phyloP scores from a whole-genome alignment of 2,797 vertebrate genomes.

The Ispidina picta region DNA sequence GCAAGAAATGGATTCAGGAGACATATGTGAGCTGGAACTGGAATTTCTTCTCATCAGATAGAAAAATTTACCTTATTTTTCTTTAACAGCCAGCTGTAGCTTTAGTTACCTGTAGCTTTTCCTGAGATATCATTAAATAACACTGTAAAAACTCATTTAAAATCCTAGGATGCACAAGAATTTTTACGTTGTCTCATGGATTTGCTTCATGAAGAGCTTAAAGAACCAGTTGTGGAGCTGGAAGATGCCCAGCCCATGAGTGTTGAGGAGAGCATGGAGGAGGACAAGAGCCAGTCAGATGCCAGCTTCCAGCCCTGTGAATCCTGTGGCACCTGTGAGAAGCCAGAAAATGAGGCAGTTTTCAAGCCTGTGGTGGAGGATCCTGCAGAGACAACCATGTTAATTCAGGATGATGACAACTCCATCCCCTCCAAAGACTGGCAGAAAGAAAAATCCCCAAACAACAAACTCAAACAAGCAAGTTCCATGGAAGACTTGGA shows the following conservation, averaged over 20 bases:
- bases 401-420: conserved; percentile 91
- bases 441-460: conserved; percentile 91
- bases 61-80: not conserved
- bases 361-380: conserved; percentile 78
- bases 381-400: conserved; percentile 89
- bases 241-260: conserved; percentile 80
- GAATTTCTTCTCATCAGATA: not conserved
- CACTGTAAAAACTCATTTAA: not conserved
- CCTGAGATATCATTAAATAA: not conserved
- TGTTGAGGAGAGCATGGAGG: conserved; percentile 83
- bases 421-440: conserved; percentile 83
- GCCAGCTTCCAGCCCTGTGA: conserved; percentile 93
- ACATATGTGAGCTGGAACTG: not conserved
- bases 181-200: conserved; percentile 98
- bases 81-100: not conserved
- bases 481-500: conserved; percentile 85
- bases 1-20: not conserved
- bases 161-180: conserved; percentile 93
- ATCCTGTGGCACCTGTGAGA: conserved; percentile 90
- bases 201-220: conserved; percentile 96
- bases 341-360: conserved; percentile 83
- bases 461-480: conserved; percentile 86
- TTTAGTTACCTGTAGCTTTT: not conserved
- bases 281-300: conserved; percentile 89
- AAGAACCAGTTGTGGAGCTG: conserved; percentile 86